Base-by-base conservation (phyloP, 1,140 invertebrate species). In the Hypothenemus hampei region DNA sequence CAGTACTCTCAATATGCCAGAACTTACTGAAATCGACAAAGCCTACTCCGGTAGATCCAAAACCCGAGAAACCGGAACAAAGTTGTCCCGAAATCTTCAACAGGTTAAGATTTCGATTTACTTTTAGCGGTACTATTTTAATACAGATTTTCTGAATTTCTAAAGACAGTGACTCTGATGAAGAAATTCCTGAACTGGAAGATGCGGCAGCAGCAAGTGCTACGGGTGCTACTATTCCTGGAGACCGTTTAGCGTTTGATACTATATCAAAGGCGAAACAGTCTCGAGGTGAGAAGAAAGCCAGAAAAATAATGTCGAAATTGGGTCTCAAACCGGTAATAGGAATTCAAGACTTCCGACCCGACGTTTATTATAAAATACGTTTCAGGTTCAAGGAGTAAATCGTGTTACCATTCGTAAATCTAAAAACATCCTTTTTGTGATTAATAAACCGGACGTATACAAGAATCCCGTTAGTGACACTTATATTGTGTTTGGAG, bases 391-490 rank as follows among this genome's bases (percentile, higher is more conserved):
- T 20, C 83, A 86, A 75, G 96, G 96, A 43, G 94, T 99, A 1
- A 95, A 89, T 68, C 81, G 97, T 65, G 97, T 99, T 4, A 98
- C 95, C 39, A 99, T 99, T 69, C 85, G 97, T 52, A 98, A 99
- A 75, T 97, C 96, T 4, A 98, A 99, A 77, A 98, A 98, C 72
- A 99, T 99, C 66, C 76, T 99, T 4, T 99, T 99, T 75, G 97
- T 99, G 18, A 99, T 99, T 66, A 97, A 96, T 74, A 97, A 97
- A 65, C 97, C 97, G 41, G 97, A 99, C 75, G 97, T 99, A 5
- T 97, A 96, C 76, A 99, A 99, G 75, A 97, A 96, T 72, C 97
- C 96, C n/a, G 94, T 94, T 51, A 97, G 94, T 22, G 97, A 99
- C 75, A 99, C 96, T 8, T 99, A 99, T 75, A 98, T 99, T 70